Percentiles rank a stretch among this genome's conserved stretches.
Evolutionary conservation across 2,113 vertebrate species (phyloP).

Genomic region (Toxotes jaculatrix): DNA sequence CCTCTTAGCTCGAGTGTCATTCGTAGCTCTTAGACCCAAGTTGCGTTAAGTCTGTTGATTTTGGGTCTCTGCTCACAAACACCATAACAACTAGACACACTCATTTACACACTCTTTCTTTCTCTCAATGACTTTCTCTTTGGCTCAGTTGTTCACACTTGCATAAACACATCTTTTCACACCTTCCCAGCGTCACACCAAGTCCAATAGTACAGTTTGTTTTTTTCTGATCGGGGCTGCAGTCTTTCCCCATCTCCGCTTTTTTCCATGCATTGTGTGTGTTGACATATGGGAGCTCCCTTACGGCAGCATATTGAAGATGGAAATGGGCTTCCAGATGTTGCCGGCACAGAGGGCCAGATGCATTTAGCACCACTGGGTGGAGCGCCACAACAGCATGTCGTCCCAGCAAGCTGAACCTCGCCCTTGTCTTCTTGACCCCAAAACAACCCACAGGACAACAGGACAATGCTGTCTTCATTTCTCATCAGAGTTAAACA

Average conservation of each 20-base stretch:
- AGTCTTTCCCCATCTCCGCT: slow-evolving; percentile 26
- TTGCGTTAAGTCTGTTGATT: slow-evolving; percentile 34
- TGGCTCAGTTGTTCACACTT: slow-evolving; percentile 29
- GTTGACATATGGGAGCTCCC: slow-evolving; percentile 78
- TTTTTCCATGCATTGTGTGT: slow-evolving; percentile 61
- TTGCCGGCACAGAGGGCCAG: slow-evolving; percentile 72
- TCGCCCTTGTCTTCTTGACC: slow-evolving; percentile 26
- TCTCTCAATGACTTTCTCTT: slow-evolving; percentile 25
- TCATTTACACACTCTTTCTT: not conserved
- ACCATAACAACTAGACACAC: slow-evolving; percentile 20
- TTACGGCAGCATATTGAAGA: slow-evolving; percentile 68
- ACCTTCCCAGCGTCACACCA: slow-evolving; percentile 34
- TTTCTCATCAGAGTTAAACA: slow-evolving; percentile 3
- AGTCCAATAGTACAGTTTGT: slow-evolving; percentile 27
- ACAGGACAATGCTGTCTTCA: not conserved
- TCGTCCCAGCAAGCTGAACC: slow-evolving; percentile 68
- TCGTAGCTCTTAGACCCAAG: slow-evolving; percentile 22
- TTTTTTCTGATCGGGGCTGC: slow-evolving; percentile 1
- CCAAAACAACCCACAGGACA: slow-evolving; percentile 7
- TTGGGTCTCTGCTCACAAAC: slow-evolving; percentile 22
- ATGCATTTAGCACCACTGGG: slow-evolving; percentile 77
- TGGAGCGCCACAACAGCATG: slow-evolving; percentile 52
- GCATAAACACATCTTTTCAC: slow-evolving; percentile 20
- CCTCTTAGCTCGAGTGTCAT: slow-evolving; percentile 60
- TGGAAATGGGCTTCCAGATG: slow-evolving; percentile 79